These are phyloP conservation scores for Ianthella basta DNA, from an alignment of 37 sponge, comb jelly and placozoan genomes.

Conservation along the genomic window DNA sequence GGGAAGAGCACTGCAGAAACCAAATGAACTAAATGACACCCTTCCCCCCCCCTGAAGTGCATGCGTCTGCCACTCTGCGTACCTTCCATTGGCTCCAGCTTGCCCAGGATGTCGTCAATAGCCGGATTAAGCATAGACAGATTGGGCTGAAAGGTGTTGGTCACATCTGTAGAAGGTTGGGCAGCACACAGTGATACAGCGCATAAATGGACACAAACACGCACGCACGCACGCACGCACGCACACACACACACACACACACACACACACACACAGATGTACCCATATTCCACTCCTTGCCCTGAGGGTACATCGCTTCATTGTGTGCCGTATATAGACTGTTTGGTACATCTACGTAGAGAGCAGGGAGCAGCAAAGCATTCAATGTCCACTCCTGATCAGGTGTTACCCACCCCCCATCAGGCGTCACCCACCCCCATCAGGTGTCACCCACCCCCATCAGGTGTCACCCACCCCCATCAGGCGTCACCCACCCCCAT, in stretches of 20 bases:
- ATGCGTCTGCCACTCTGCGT: background rate
- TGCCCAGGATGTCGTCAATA: slow-evolving; percentile 61
- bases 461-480: too few species aligned
- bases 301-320: background rate
- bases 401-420: background rate
- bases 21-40: background rate
- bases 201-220: background rate
- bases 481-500: too few species aligned
- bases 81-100: slow-evolving; percentile 77
- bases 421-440: background rate
- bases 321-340: background rate
- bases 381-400: background rate
- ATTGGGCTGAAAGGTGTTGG: slow-evolving; percentile 51
- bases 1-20: background rate
- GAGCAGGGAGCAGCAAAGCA: background rate
- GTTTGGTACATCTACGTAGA: background rate
- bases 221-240: background rate
- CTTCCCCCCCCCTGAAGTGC: background rate
- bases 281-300: background rate
- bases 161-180: background rate
- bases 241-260: background rate
- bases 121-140: slow-evolving; percentile 68
- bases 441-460: too few species aligned
- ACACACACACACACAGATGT: slow-evolving; percentile 1
- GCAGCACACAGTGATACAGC: background rate